phyloP scores from a whole-genome alignment of 2,113 vertebrate genomes.

The Scalopus aquaticus region DNA sequence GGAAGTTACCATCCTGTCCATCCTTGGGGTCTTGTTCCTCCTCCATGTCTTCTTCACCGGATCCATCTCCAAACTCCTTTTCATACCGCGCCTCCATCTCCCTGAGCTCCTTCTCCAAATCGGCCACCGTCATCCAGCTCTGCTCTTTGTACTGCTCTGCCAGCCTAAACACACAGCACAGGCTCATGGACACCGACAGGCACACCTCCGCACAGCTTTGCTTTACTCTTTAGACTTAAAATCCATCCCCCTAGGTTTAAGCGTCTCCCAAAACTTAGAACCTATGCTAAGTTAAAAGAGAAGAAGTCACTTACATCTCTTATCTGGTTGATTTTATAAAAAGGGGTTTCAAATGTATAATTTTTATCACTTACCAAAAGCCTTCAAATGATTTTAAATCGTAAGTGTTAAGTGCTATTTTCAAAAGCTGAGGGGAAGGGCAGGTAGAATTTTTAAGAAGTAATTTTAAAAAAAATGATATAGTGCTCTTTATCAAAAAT shows the following conservation, averaged over 20 bases:
- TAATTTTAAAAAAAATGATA: not conserved
- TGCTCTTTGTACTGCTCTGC: constrained; percentile 95
- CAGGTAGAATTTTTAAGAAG: not conserved
- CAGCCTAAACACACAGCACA: constrained; percentile 81
- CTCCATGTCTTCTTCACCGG: constrained; percentile 79
- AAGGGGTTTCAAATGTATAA: not conserved
- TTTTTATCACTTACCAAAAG: not conserved
- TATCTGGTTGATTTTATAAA: not conserved
- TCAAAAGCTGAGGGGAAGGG: not conserved
- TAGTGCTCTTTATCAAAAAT: not conserved
- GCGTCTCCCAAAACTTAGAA: not conserved
- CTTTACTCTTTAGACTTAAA: not conserved
- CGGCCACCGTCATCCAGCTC: constrained; percentile 95
- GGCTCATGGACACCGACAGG: not conserved
- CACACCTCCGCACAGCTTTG: not conserved
- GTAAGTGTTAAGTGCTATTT: not conserved
- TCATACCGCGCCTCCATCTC: constrained; percentile 96
- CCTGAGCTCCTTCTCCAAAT: constrained; percentile 94
- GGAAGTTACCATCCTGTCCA: constrained; percentile 75
- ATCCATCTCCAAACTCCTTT: constrained; percentile 93
- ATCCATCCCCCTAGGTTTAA: not conserved
- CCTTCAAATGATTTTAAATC: not conserved
- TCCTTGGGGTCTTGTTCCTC: constrained; percentile 80
- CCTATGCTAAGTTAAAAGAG: not conserved
- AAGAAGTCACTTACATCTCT: not conserved